phyloP scores from a whole-genome alignment of 2,888 invertebrate species.

The Tipula lateralis region DNA sequence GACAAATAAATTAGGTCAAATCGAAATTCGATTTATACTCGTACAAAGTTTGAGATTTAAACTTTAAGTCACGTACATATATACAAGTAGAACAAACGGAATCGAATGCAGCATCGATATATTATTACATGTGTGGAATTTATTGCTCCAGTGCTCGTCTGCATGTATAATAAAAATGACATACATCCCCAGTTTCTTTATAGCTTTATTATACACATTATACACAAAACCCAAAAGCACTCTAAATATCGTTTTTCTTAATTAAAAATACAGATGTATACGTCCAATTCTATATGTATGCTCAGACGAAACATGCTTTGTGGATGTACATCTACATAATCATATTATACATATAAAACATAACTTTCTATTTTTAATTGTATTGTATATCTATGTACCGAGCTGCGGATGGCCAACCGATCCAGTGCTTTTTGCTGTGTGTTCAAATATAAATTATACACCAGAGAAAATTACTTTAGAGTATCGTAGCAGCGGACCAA shows the following conservation, averaged over 20 bases:
- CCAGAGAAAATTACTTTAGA: background rate
- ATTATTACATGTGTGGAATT: background rate
- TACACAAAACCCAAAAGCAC: background rate
- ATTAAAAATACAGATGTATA: background rate
- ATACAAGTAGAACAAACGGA: background rate
- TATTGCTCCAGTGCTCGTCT: background rate
- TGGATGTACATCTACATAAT: no score
- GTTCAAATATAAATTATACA: background rate
- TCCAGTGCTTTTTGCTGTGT: background rate
- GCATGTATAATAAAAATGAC: background rate
- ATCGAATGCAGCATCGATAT: background rate
- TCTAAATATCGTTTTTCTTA: background rate
- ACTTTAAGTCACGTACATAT: background rate
- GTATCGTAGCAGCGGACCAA: background rate
- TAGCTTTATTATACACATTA: background rate
- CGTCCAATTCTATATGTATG: background rate
- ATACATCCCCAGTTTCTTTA: background rate
- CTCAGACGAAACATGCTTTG: background rate
- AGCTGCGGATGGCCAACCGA: background rate
- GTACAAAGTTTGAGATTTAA: background rate
- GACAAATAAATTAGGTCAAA: background rate
- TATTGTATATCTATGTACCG: background rate
- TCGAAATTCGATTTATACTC: background rate
- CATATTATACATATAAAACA: background rate
- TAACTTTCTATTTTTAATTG: background rate